Evolutionary conservation across 2,888 invertebrate species (phyloP).

Genomic region (Teleogryllus oceanicus): DNA sequence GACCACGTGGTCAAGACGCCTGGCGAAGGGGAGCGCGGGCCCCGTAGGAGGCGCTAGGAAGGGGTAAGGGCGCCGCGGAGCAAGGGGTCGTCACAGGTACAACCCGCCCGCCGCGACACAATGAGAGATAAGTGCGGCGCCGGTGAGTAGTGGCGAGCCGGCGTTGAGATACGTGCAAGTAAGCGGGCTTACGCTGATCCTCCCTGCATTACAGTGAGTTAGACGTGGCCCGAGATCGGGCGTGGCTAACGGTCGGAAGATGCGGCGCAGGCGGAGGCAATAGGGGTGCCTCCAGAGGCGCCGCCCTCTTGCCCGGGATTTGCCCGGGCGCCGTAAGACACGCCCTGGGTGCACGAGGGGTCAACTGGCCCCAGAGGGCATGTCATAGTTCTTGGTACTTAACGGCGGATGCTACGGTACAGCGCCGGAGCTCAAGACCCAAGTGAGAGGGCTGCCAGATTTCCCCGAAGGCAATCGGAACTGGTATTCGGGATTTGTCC

Average conservation of each 20-base stretch:
- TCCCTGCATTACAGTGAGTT: neutral
- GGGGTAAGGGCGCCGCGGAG: neutral
- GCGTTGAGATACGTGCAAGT: conserved; percentile 18
- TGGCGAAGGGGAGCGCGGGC: neutral
- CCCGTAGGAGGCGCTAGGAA: neutral
- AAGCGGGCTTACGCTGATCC: conserved; percentile 1
- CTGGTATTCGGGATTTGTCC: no score
- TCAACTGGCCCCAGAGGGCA: neutral
- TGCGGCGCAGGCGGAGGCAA: neutral
- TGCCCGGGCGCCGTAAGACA: neutral
- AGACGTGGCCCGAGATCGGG: conserved; percentile 7
- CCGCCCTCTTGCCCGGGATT: neutral
- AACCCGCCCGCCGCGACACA: neutral
- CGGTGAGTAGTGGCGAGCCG: conserved; percentile 7
- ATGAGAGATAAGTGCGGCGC: neutral
- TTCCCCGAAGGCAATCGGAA: no score
- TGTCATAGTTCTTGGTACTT: neutral
- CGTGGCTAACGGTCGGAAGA: conserved; percentile 8
- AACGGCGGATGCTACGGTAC: no score
- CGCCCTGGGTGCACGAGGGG: neutral
- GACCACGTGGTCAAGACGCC: conserved; percentile 9
- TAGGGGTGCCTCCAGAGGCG: neutral
- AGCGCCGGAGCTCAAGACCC: no score
- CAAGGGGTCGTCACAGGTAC: neutral
- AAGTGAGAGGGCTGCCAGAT: no score